A percentile compares a stretch with the other conserved stretches of the same genome.
Evolutionary conservation across 2,888 invertebrate genomes (phyloP).

Genomic region (Sycophila texana): DNA sequence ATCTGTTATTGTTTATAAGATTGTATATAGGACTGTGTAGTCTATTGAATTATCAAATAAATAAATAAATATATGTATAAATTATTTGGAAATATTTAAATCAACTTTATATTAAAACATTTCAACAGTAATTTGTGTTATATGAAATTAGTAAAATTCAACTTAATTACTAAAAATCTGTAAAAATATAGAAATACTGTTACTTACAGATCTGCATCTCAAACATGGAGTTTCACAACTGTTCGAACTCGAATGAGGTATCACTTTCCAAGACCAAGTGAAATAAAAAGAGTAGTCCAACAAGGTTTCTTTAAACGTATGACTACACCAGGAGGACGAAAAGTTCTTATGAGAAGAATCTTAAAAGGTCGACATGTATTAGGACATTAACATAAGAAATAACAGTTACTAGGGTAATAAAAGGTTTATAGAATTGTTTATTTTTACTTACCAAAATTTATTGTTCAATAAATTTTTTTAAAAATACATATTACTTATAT

Average conservation of each 20-base stretch:
- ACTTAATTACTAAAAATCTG: not conserved
- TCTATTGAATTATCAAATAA: too few relatives aligned
- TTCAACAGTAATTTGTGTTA: constrained; percentile 42
- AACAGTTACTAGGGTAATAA: too few relatives aligned
- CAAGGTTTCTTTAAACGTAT: constrained; percentile 85
- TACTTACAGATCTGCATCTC: constrained; percentile 1
- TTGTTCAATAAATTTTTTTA: too few relatives aligned
- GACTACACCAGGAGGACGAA: constrained; percentile 83
- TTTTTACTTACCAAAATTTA: too few relatives aligned
- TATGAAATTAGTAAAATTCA: constrained; percentile 18
- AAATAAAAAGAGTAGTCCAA: constrained; percentile 82
- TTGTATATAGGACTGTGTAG: too few relatives aligned
- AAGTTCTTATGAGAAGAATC: constrained; percentile 84
- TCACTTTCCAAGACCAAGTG: constrained; percentile 86
- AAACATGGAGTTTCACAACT: constrained; percentile 64
- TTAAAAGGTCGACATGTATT: constrained; percentile 84
- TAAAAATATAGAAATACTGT: too few relatives aligned
- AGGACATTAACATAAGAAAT: constrained; percentile 78
- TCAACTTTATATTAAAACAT: constrained; percentile 36
- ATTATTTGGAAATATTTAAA: constrained; percentile 22
- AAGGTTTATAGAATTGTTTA: too few relatives aligned
- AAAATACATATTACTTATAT: too few relatives aligned
- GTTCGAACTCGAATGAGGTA: constrained; percentile 78
- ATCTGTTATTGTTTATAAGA: too few relatives aligned
- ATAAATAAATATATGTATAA: constrained; percentile 40